Conservation (phyloP, 2,113 vertebrate genomes). For the Xiphias gladius region DNA sequence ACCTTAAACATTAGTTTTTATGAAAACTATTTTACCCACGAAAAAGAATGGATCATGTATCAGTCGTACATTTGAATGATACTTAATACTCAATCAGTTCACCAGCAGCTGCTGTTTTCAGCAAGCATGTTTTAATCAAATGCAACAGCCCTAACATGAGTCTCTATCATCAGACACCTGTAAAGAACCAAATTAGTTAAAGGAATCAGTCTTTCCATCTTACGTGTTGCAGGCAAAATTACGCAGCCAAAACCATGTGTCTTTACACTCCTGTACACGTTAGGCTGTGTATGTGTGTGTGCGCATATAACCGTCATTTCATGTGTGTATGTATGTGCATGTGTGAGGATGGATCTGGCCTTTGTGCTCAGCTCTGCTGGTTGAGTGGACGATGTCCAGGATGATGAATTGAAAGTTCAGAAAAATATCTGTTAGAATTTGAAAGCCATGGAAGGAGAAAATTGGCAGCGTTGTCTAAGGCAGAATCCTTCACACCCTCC, state of each 20-base stretch:
- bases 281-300: not conserved
- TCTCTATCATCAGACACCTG: conserved; percentile 7
- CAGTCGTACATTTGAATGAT: conserved; percentile 3
- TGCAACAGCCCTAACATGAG: conserved; percentile 11
- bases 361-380: conserved; percentile 64
- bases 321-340: conserved; percentile 19
- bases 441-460: conserved; percentile 81
- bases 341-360: conserved; percentile 63
- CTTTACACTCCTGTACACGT: not conserved
- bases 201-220: conserved; percentile 17
- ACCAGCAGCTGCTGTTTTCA: conserved; percentile 11
- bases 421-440: conserved; percentile 78
- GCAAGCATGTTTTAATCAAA: conserved; percentile 1
- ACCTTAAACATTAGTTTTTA: not conserved
- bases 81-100: not conserved
- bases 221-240: conserved; percentile 39
- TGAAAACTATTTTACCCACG: not conserved
- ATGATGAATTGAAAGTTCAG: conserved; percentile 82
- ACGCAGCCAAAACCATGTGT: conserved; percentile 19
- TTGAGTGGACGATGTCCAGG: conserved; percentile 74
- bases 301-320: conserved; percentile 11
- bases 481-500: conserved; percentile 67
- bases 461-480: conserved; percentile 78
- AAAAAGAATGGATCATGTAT: not conserved
- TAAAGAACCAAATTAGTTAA: conserved; percentile 1